These are phyloP conservation scores for Eilema depressum DNA, from an alignment of 2,888 invertebrate species.

Conservation along the genomic window DNA sequence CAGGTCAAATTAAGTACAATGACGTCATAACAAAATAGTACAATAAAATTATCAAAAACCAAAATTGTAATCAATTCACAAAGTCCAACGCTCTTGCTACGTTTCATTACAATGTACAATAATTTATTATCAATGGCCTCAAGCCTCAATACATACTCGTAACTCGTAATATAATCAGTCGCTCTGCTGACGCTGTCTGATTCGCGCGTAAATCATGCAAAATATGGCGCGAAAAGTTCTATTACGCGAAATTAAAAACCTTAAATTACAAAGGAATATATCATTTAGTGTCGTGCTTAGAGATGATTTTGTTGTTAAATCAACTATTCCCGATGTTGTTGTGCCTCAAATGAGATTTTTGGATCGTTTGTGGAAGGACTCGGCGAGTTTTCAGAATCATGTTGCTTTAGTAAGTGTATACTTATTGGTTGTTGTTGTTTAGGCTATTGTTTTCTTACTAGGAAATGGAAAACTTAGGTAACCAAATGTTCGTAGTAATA, in stretches of 20 bases:
- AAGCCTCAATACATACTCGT: not conserved
- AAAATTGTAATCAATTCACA: constrained; percentile 27
- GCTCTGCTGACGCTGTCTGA: constrained; percentile 44
- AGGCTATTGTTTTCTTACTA: not conserved
- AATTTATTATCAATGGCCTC: not conserved
- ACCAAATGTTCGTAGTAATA: not conserved
- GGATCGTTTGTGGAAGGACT: constrained; percentile 72
- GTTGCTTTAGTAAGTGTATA: constrained; percentile 74
- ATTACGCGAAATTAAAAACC: constrained; percentile 70
- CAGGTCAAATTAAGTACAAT: not conserved
- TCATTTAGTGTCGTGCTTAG: constrained; percentile 62
- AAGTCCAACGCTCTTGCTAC: not conserved
- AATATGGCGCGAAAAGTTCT: constrained; percentile 73
- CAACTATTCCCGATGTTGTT: constrained; percentile 68
- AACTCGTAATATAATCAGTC: constrained; percentile 57
- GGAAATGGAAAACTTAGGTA: not conserved
- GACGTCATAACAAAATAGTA: constrained; percentile 23
- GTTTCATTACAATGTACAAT: constrained; percentile 14
- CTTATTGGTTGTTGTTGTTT: not conserved
- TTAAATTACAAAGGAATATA: constrained; percentile 70
- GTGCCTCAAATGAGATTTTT: constrained; percentile 70
- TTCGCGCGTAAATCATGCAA: constrained; percentile 64
- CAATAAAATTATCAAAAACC: constrained; percentile 47
- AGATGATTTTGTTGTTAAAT: constrained; percentile 72
- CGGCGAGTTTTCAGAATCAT: constrained; percentile 66